A percentile compares a stretch with the other conserved stretches of the same genome.
phyloP scores from a whole-genome alignment of 2,888 invertebrate species.

The Andrena chrysosceles region DNA sequence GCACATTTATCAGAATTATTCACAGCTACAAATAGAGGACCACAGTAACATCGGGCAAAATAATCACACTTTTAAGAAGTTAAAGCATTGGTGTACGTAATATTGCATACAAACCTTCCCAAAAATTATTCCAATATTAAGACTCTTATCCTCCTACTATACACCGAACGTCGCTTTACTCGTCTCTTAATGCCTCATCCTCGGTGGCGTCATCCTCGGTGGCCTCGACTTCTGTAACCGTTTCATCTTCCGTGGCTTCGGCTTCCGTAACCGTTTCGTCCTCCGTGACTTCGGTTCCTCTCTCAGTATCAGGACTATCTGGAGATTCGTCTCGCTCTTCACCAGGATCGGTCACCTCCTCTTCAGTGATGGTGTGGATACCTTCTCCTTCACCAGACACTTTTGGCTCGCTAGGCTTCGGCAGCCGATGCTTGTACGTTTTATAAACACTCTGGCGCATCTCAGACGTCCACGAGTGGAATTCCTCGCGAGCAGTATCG shows the following conservation, averaged over 20 bases:
- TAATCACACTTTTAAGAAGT: background rate
- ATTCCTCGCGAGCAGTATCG: slow-evolving; percentile 65
- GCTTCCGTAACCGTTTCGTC: slow-evolving; percentile 36
- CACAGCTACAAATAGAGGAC: background rate
- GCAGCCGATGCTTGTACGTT: slow-evolving; percentile 69
- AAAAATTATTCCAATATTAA: background rate
- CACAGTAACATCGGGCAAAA: background rate
- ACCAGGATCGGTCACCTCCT: background rate
- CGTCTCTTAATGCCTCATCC: background rate
- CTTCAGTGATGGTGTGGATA: slow-evolving; percentile 15
- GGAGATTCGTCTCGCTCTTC: slow-evolving; percentile 15
- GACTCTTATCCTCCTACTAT: too few relatives aligned
- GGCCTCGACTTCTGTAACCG: slow-evolving; percentile 15
- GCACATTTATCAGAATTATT: background rate
- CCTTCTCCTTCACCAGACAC: background rate
- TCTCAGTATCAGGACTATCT: slow-evolving; percentile 11
- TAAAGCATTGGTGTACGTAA: background rate
- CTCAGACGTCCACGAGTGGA: slow-evolving; percentile 60
- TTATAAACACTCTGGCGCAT: slow-evolving; percentile 71
- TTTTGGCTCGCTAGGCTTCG: slow-evolving; percentile 6
- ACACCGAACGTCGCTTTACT: too few relatives aligned
- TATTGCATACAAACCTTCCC: background rate
- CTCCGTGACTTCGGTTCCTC: slow-evolving; percentile 32
- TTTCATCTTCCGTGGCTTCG: slow-evolving; percentile 25
- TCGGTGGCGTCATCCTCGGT: slow-evolving; percentile 25